Conservation (phyloP, 2,797 vertebrate genomes). For the Aquila chrysaetos region DNA sequence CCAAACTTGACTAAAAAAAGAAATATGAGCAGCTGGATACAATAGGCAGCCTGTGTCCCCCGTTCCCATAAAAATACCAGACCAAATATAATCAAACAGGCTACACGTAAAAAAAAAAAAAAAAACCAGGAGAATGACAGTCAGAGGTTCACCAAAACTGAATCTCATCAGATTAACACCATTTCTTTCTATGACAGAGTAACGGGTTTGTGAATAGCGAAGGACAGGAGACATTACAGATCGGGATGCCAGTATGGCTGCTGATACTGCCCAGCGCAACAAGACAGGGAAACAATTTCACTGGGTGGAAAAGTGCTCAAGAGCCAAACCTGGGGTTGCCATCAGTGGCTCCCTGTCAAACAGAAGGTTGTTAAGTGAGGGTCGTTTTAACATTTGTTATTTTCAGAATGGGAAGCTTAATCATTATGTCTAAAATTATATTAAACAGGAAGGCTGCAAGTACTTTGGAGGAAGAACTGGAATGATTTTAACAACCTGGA, state of each 20-base stretch:
- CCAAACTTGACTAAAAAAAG: neutral
- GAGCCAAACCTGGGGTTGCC: neutral
- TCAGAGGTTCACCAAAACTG: neutral
- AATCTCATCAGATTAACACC: neutral
- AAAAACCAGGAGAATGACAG: neutral
- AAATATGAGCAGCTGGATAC: neutral
- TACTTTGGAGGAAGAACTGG: neutral
- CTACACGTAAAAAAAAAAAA: neutral
- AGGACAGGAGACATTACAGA: neutral
- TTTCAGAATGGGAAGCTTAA: neutral
- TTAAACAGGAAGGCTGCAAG: neutral
- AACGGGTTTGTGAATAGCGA: neutral
- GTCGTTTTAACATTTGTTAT: neutral
- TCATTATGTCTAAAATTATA: neutral
- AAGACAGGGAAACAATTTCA: neutral
- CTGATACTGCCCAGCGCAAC: neutral
- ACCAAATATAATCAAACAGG: neutral
- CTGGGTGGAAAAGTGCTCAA: neutral
- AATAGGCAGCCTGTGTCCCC: neutral
- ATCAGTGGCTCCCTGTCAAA: neutral
- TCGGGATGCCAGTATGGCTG: rapidly evolving
- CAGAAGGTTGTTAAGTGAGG: neutral
- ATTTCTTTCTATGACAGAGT: neutral
- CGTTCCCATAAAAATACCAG: neutral
- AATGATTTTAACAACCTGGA: neutral